Conservation (phyloP, 2,113 vertebrate species). For the Perca flavescens region DNA sequence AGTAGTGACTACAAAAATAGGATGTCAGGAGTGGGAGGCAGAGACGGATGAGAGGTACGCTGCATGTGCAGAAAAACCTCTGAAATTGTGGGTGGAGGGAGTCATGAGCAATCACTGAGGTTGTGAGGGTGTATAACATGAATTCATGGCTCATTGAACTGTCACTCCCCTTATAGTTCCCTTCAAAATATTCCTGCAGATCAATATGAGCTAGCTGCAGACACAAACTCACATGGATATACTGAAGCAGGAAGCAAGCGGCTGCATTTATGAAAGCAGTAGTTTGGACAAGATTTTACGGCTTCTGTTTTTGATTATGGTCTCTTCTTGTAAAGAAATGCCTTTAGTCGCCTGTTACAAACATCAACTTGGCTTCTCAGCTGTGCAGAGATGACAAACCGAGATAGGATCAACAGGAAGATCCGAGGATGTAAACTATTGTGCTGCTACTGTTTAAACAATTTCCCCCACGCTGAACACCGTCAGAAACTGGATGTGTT, state of each 20-base stretch:
- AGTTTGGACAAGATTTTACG: neutral
- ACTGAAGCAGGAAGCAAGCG: neutral
- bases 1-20: conserved; percentile 33
- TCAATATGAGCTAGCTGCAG: neutral
- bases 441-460: conserved; percentile 1
- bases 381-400: conserved; percentile 15
- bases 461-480: neutral
- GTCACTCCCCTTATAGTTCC: neutral
- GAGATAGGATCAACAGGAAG: neutral
- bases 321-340: conserved; percentile 10
- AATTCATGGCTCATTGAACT: conserved; percentile 3
- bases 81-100: neutral
- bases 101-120: neutral
- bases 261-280: neutral
- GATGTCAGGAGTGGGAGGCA: conserved; percentile 43
- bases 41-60: conserved; percentile 22
- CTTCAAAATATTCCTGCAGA: neutral
- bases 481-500: neutral
- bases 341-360: conserved; percentile 18
- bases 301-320: conserved; percentile 16
- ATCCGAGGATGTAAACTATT: neutral
- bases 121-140: conserved; percentile 6
- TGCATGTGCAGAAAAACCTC: conserved; percentile 5
- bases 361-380: conserved; percentile 19
- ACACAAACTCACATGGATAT: neutral